Evolutionary conservation across 2,888 invertebrate species (phyloP), one percentile per base, ranked within the genome.

Genomic region (Podabrus alpinus): DNA sequence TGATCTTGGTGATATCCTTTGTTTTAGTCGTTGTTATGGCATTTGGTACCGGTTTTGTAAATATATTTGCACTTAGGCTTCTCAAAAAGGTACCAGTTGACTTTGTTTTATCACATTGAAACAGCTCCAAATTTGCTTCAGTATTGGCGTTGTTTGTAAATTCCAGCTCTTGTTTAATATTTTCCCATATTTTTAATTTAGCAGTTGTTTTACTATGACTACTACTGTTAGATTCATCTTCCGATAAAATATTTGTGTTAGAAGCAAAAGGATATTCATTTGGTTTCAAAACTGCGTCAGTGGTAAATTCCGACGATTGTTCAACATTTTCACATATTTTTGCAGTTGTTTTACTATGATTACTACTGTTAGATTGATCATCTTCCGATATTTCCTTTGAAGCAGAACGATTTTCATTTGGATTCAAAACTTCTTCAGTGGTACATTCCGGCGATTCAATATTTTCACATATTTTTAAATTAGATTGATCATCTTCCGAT

Each of bases 1-100:
- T 87, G 68, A 87, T 86, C 81, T 86, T 86, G 15, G 83, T 86
- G 19, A 86, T 84, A 78, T 87, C 87, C 11, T 81, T 82, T 3
- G 87, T 87, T 83, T 87, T 87, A 1, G 82, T 85, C 16, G 84
- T 81, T 77, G 77, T 82, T 59, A 84, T 84, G 19, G 69, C 64
- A 45, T 7, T 45, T 45, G 7, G 7, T 45, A n/a, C 9, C 0
- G 45, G n/a, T 45, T 45, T 45, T 1, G 45, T n/a, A 45, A 45
- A n/a, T 29, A 29, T 29, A 29, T 29, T 29, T 45, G n/a, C 45
- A n/a, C n/a, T 45, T 45, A 45, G 9, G n/a, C n/a, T 45, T n/a
- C 45, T n/a, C n/a, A 45, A 45, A 45, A 45, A 45, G 45, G 5
- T 45, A n/a, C 45, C 45, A 45, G 45, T n/a, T n/a, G 45, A 45